Evolutionary conservation across 2,888 invertebrate genomes (phyloP), one percentile per base, ranked within the genome.

Genomic region (Scotopteryx bipunctaria): DNA sequence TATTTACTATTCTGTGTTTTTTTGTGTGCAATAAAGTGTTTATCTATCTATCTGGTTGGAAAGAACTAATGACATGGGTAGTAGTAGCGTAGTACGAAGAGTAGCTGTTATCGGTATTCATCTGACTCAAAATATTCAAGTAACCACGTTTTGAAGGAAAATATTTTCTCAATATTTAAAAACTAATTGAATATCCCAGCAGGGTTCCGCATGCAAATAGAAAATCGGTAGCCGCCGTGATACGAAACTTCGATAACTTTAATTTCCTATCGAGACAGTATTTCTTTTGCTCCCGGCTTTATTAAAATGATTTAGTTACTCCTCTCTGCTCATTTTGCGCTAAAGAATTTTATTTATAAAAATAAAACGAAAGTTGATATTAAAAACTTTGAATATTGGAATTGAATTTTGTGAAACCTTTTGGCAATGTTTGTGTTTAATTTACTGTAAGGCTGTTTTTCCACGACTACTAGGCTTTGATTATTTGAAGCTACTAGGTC

Each of bases 241-340:
- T 58, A 56, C 25, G 61, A 68, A 70, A 69, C 52, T 59, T 19
- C 60, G 31, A 52, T 53, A 63, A 48, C 55, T 57, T 58, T 63
- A 59, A 64, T 63, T 65, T 66, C 49, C 56, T 57, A 59, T 57
- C 47, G 52, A 57, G 52, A 55, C 59, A 55, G n/a, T 59, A 56
- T 57, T 61, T 59, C 61, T 51, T 59, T 40, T 21, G 19, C 49
- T 43, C 43, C 43, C 46, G 36, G 17, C 31, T 42, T 59, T 59
- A 59, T 55, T 61, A 46, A 55, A 52, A n/a, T n/a, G n/a, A n/a
- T n/a, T n/a, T n/a, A n/a, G n/a, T 60, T 47, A 51, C 47, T 51
- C 16, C 27, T 5, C 11, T 6, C 16, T 25, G 37, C 35, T 27
- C 9, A 33, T 21, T 35, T 50, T 51, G 41, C 21, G 35, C 16